Conservation (phyloP, 2,113 vertebrate species). For the Telmatochromis sp. region DNA sequence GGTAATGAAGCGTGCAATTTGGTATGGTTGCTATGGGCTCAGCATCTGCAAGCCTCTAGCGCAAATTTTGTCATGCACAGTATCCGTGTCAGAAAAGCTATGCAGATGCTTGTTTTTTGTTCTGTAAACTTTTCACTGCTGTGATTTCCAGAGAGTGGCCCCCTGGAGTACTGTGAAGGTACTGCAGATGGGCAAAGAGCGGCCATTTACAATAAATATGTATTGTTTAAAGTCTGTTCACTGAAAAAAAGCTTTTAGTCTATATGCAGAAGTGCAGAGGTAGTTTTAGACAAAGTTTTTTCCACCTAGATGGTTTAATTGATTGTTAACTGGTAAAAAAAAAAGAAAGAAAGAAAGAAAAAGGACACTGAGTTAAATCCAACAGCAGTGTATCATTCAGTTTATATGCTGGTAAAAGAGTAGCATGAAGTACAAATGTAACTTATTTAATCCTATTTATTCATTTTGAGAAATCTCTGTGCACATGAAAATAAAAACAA, state of each 20-base stretch:
- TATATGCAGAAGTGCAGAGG: not conserved
- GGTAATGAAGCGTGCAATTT: not conserved
- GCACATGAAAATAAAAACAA: not conserved
- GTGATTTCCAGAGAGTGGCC: not conserved
- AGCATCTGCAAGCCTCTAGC: not conserved
- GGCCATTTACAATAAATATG: not conserved
- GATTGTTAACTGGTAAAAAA: not conserved
- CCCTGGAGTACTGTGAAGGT: not conserved
- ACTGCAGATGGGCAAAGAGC: fast-evolving
- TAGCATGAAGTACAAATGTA: not conserved
- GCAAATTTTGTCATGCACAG: not conserved
- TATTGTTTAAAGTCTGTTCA: not conserved
- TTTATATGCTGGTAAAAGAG: not conserved
- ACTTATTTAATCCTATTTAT: not conserved
- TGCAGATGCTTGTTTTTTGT: not conserved
- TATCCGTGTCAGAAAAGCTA: not conserved
- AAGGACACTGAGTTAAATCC: not conserved
- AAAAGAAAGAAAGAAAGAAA: not conserved
- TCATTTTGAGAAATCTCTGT: not conserved
- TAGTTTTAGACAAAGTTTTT: not conserved
- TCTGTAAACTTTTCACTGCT: not conserved
- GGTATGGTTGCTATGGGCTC: not conserved
- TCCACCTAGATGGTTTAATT: fast-evolving
- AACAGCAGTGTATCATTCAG: not conserved
- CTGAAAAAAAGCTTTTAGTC: not conserved